Evolutionary conservation across 2,797 vertebrate genomes (phyloP), one percentile per base, ranked within the genome.

Genomic region (Melanogrammus aeglefinus): DNA sequence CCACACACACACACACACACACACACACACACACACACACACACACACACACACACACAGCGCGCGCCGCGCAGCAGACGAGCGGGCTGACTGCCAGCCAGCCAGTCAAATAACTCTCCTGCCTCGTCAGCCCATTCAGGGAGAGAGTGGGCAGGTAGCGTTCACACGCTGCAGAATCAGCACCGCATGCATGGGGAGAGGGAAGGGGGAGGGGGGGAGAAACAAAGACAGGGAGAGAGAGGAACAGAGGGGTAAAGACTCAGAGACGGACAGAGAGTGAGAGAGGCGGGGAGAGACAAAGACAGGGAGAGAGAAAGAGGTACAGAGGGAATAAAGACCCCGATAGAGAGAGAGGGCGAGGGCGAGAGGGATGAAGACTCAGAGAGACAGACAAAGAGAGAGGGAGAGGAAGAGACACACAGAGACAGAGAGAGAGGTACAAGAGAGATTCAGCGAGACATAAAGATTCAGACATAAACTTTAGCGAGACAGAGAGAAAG

Each of bases 91-190:
- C 57, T n/a, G 57, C 81, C 85, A 86, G 88, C 81, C 87, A 89
- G 85, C 76, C 81, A 84, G 81, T 79, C 89, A 89, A 91, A 86
- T 88, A 83, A 85, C 88, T 91, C 91, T 88, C 90, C 87, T 80
- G 89, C 89, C 91, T 75, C 72, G 88, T 90, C 92, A 88, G 89
- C 84, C 81, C 81, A 85, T 89, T 90, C 81, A 86, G 80, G 4
- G 57, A 77, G 79, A 84, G 38, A 57, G 69, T 79, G 83, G 85
- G 83, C 87, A 89, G 87, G 89, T 89, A 84, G 75, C 13, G 6
- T 84, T 78, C 78, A 83, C 74, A 76, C 82, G 78, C 51, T 80
- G 78, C 73, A 78, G 47, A 79, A 83, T 89, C 73, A 79, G 81
- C 8, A 7, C 72, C 35, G 73, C 63, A 69, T 69, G 24, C n/a